A percentile compares a stretch with the other conserved stretches of the same genome.
phyloP scores from a whole-genome alignment of 2,797 vertebrate genomes.

The Potorous gilbertii region DNA sequence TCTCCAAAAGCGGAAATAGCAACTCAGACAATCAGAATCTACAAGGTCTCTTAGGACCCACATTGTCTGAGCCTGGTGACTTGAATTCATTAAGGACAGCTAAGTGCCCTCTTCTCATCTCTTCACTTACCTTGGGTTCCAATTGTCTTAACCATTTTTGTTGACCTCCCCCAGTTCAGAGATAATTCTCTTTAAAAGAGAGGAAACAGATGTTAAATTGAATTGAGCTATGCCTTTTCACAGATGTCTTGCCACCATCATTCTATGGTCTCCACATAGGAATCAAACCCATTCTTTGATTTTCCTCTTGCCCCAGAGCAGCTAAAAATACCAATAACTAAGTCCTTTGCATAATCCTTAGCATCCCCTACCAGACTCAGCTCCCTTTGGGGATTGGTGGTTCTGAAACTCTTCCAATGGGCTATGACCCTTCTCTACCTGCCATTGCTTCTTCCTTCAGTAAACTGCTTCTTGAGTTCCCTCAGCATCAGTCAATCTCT shows the following conservation, averaged over 20 bases:
- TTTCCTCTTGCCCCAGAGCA: neutral
- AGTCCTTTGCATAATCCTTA: neutral
- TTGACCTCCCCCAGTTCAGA: accelerated
- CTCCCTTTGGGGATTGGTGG: neutral
- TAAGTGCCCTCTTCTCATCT: neutral
- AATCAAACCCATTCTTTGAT: neutral
- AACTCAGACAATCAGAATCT: neutral
- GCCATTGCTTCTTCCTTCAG: neutral
- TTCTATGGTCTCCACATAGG: neutral
- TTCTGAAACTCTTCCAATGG: neutral
- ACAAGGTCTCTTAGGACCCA: neutral
- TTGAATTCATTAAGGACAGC: neutral
- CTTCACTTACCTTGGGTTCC: neutral
- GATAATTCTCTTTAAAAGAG: neutral
- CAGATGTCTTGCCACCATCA: neutral
- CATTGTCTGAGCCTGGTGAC: neutral
- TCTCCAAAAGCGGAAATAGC: neutral
- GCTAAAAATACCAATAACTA: neutral
- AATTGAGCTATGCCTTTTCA: neutral
- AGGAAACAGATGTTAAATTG: neutral
- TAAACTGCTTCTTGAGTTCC: neutral
- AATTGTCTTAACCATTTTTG: neutral
- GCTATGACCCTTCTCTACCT: no score
- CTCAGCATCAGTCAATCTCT: neutral
- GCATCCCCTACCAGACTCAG: neutral